Base-by-base conservation (phyloP, 2,113 vertebrate species). In the Neogobius melanostomus region DNA sequence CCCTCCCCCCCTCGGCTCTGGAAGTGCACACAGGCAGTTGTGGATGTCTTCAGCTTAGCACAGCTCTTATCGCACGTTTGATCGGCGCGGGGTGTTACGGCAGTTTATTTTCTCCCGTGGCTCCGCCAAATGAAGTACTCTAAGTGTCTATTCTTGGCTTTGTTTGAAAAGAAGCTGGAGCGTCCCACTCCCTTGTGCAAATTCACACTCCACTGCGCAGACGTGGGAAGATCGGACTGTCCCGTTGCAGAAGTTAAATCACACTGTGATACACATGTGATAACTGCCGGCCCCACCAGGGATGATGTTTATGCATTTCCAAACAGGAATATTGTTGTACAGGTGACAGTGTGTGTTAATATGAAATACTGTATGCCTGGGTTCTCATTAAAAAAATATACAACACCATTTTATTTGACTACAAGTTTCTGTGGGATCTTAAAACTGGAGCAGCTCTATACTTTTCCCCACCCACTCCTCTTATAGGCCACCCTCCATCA, bases 31-130 rank as follows among this genome's bases (percentile, higher is more conserved):
- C 78, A 74, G 71, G 57, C 53, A 45, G 42, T 57, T 54, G 57
- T 67, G 68, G 28, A 49, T 66, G 65, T 45, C 51, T 50, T 45
- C 54, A 69, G 52, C 73, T 67, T 80, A 64, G n/a, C 69, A 57
- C 66, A 8, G 75, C 51, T 51, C 64, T 68, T 85, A 88, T 87
- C 86, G 12, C 54, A 61, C 57, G 76, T 84, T 83, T 82, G 85
- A 91, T 91, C 85, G 69, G 68, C 65, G 63, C 60, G 8, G 69
- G 75, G 83, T 86, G 87, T 85, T 86, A 80, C 87, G 80, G 66
- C 86, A 79, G 74, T 86, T 84, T 82, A 85, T 85, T 76, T 84
- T 72, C 76, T 52, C 82, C 74, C 10, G 42, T 70, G 71, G 82
- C 46, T 69, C 51, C 15, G 73, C 64, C 64, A 77, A 75, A 71